These are phyloP conservation scores for Micromussa lordhowensis DNA, from an alignment of 92 coral and sea anemone genomes.

Conservation along the genomic window DNA sequence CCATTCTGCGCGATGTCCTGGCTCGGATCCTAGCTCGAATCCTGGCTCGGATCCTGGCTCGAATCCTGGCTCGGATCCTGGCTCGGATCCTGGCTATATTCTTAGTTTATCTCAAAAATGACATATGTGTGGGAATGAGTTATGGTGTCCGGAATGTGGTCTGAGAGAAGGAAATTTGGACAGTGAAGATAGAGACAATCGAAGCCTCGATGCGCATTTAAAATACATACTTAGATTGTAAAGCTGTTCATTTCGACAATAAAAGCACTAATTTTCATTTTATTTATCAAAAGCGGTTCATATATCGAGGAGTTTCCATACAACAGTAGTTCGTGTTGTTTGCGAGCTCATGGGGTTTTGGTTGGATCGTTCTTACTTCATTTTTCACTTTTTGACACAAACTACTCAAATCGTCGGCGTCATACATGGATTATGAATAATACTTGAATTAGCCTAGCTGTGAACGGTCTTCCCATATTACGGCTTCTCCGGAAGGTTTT, in stretches of 20 bases:
- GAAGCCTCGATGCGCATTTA: neutral
- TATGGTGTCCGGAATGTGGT: slow-evolving; percentile 75
- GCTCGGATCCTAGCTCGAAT: too few species aligned
- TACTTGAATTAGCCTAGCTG: slow-evolving; percentile 19
- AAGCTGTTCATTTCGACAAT: neutral
- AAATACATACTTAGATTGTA: neutral
- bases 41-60: too few species aligned
- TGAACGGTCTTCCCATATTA: too few species aligned
- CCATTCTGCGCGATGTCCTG: too few species aligned
- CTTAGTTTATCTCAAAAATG: slow-evolving; percentile 29
- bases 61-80: too few species aligned
- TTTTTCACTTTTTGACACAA: slow-evolving; percentile 58
- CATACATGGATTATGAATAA: slow-evolving; percentile 19
- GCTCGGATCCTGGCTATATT: too few species aligned
- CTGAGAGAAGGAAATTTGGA: slow-evolving; percentile 49
- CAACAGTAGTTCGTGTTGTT: neutral
- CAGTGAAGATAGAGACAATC: slow-evolving; percentile 1
- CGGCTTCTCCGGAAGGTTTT: slow-evolving; percentile 34
- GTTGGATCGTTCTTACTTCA: slow-evolving; percentile 35
- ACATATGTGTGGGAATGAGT: slow-evolving; percentile 82
- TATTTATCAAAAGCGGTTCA: neutral
- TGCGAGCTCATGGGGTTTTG: slow-evolving; percentile 28
- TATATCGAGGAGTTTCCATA: neutral
- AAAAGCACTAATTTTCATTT: too few species aligned
- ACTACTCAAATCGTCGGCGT: slow-evolving; percentile 22